Evolutionary conservation across 1,140 invertebrate species (phyloP), one percentile per base, ranked within the genome.

Genomic region (Drosophila cardini): DNA sequence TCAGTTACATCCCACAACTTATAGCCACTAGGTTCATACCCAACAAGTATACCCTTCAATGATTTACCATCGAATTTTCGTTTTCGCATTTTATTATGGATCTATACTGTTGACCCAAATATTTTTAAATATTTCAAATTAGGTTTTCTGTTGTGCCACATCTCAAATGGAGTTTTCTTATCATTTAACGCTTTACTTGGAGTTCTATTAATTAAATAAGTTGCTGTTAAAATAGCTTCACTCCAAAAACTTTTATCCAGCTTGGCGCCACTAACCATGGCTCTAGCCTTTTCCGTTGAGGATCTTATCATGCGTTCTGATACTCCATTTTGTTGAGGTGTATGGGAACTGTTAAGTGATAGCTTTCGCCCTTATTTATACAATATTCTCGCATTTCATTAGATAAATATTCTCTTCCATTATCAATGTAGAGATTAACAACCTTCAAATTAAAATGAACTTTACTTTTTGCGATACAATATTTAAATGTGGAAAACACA

Each of bases 401-500:
- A n/a, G n/a, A n/a, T n/a, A n/a, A n/a, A n/a, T n/a, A n/a, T n/a
- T n/a, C n/a, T n/a, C n/a, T n/a, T n/a, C n/a, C n/a, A n/a, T n/a
- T n/a, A n/a, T n/a, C n/a, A n/a, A n/a, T n/a, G n/a, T n/a, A n/a
- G n/a, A n/a, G n/a, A n/a, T n/a, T n/a, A n/a, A n/a, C n/a, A n/a
- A n/a, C n/a, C n/a, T n/a, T n/a, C n/a, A n/a, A n/a, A n/a, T n/a
- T 40, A 3, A 32, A 32, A 32, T 32, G 30, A 32, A 7, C 30
- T 32, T 32, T 7, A 7, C 30, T 32, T 7, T 32, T 32, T 7
- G 3, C 30, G 3, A 32, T 7, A 32, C 3, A 70, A 8, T 46
- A 46, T 64, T 56, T 1, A 38, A 65, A 65, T 13, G 56, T 64
- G 60, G n/a, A n/a, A n/a, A n/a, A n/a, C n/a, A n/a, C n/a, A n/a